Base-by-base conservation (phyloP, 2,888 invertebrate genomes). In the Ceraclea dissimilis region DNA sequence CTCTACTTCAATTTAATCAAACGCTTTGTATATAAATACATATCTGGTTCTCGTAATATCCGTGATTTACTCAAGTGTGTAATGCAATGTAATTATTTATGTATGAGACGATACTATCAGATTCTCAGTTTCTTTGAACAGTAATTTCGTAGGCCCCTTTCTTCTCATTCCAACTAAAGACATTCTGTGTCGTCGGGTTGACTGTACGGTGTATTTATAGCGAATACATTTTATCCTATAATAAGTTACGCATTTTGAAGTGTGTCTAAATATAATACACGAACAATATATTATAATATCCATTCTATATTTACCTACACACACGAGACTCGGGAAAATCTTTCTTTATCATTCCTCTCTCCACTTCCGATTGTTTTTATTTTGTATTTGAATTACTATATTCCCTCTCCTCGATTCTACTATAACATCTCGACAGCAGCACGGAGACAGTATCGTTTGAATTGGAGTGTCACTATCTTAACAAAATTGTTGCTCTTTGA, bases 161-260 rank as follows among this genome's bases (percentile, higher is more conserved):
- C 26, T 26, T 26, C 26, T 26, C 5, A 6, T 26, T 26, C 26
- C 26, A 26, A 10, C 26, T 26, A 26, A 26, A 26, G 26, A 26
- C 26, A 10, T 10, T 26, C 26, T 6, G 26, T 26, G 26, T 26
- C 26, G 26, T 26, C 26, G 26, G 5, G 26, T 26, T 26, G 26
- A 26, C 26, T 26, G 26, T 26, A 26, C 26, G 26, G 26, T 26
- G 26, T 56, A 56, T 52, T 56, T 52, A 48, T 52, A 56, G 52
- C 56, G 52, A 56, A 56, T 31, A 43, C 31, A 48, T 56, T 56
- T 52, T 56, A 56, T 52, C 49, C 56, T 52, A 56, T 56, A 56
- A 56, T 56, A 56, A 56, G 55, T 50, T 55, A 50, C 51, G 22
- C 46, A 55, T 50, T 55, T 55, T 19, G 53, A 48, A 53, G 46